Percentiles rank a stretch among this genome's conserved stretches.
phyloP scores from a whole-genome alignment of 92 coral and sea anemone species.

The Micromussa lordhowensis region DNA sequence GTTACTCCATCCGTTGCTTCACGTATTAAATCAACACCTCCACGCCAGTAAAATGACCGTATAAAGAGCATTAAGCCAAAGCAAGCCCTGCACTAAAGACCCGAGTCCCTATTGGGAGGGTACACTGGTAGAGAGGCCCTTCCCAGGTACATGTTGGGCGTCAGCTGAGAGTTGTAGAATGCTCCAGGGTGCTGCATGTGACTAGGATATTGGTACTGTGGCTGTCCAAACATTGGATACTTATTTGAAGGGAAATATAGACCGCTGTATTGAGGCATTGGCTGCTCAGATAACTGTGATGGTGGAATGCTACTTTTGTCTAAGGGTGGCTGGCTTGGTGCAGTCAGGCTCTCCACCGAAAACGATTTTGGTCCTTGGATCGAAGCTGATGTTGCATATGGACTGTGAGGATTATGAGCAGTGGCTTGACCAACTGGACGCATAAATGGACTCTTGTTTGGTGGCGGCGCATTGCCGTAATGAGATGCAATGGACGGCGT shows the following conservation, averaged over 20 bases:
- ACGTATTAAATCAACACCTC: not conserved
- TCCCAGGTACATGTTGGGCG: conserved; percentile 90
- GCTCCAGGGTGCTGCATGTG: conserved; percentile 90
- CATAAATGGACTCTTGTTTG: conserved; percentile 93
- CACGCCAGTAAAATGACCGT: not conserved
- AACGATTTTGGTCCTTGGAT: conserved; percentile 83
- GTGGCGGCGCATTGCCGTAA: conserved; percentile 76
- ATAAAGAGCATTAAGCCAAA: not conserved
- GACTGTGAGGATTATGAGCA: conserved; percentile 49
- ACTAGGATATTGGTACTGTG: conserved; percentile 89
- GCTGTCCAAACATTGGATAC: conserved; percentile 91
- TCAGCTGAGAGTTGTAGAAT: conserved; percentile 90
- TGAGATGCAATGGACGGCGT: conserved; percentile 58
- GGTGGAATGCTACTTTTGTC: conserved; percentile 77
- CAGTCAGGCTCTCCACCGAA: conserved; percentile 97
- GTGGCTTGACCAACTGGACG: conserved; percentile 66
- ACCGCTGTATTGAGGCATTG: conserved; percentile 88
- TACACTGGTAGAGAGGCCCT: conserved; percentile 92
- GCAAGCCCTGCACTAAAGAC: conserved; percentile 56
- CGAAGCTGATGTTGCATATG: conserved; percentile 54
- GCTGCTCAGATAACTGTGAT: conserved; percentile 73
- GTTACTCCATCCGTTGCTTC: not conserved
- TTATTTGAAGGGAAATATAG: conserved; percentile 89
- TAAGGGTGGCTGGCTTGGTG: conserved; percentile 80
- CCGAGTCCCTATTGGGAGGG: conserved; percentile 94